Evolutionary conservation across 1,140 invertebrate genomes (phyloP).

Genomic region (Cecropterus lyciades): DNA sequence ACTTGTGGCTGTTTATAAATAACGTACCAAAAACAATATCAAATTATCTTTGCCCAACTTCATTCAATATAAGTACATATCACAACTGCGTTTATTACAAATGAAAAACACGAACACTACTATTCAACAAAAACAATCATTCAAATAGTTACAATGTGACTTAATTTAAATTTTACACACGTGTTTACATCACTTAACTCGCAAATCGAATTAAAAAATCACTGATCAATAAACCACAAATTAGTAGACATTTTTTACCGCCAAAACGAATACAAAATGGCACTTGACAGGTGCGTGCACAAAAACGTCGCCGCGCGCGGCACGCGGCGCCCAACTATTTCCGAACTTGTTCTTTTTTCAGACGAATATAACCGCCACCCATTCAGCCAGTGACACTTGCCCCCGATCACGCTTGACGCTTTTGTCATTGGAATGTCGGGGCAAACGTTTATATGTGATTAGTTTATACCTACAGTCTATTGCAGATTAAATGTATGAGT

Average conservation of each 20-base stretch:
- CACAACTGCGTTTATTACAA: not conserved
- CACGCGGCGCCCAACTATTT: constrained; percentile 57
- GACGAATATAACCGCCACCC: constrained; percentile 62
- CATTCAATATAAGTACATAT: too few species aligned
- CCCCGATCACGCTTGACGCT: constrained; percentile 49
- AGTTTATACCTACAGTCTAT: constrained; percentile 5
- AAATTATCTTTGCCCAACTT: too few species aligned
- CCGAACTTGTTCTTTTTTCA: constrained; percentile 55
- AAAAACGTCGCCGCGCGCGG: constrained; percentile 43
- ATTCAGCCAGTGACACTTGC: constrained; percentile 59
- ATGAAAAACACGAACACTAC: not conserved
- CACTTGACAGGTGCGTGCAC: constrained; percentile 55
- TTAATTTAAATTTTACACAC: not conserved
- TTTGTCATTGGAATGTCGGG: constrained; percentile 46
- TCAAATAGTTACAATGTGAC: not conserved
- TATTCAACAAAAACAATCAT: not conserved
- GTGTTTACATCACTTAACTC: constrained; percentile 17
- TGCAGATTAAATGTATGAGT: not conserved
- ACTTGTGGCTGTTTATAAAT: not conserved
- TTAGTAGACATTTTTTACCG: constrained; percentile 38
- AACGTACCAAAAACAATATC: too few species aligned
- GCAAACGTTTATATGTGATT: constrained; percentile 42
- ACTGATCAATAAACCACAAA: constrained; percentile 28
- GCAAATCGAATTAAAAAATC: constrained; percentile 11
- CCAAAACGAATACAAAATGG: constrained; percentile 52